These are phyloP conservation scores for Eilema caniola DNA, from an alignment of 2,888 invertebrate genomes.

Conservation along the genomic window DNA sequence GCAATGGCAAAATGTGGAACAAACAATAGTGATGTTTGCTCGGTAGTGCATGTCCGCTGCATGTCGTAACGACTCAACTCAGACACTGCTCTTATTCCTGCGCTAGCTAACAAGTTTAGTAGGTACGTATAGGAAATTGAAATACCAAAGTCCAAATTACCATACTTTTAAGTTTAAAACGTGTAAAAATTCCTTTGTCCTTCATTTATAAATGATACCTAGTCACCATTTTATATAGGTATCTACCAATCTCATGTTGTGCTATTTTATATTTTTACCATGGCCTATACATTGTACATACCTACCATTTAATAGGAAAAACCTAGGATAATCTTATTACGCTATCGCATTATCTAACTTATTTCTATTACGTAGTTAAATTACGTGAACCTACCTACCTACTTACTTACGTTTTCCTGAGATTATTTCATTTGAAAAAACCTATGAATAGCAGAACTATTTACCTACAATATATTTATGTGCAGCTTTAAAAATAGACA, in stretches of 20 bases:
- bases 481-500: constrained; percentile 48
- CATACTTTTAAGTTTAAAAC: neutral
- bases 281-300: neutral
- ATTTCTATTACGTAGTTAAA: constrained; percentile 1
- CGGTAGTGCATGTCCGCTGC: constrained; percentile 62
- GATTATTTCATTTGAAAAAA: neutral
- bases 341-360: constrained; percentile 1
- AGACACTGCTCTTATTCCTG: constrained; percentile 42
- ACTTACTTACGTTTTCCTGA: neutral
- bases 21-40: constrained; percentile 60
- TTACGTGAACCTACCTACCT: neutral
- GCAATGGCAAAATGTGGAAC: constrained; percentile 63
- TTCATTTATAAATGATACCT: neutral
- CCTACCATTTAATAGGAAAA: neutral
- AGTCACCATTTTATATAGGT: neutral
- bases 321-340: neutral
- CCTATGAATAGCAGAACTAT: constrained; percentile 25
- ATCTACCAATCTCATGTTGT: too few species aligned
- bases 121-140: constrained; percentile 13
- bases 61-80: constrained; percentile 57
- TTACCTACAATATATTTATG: constrained; percentile 35
- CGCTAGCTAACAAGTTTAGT: constrained; percentile 7
- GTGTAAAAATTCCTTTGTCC: neutral
- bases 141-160: constrained; percentile 12
- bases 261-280: too few species aligned